A percentile compares a stretch with the other conserved stretches of the same genome.
Conservation (phyloP, 2,888 invertebrate genomes). For the Uloborus plumipes region DNA sequence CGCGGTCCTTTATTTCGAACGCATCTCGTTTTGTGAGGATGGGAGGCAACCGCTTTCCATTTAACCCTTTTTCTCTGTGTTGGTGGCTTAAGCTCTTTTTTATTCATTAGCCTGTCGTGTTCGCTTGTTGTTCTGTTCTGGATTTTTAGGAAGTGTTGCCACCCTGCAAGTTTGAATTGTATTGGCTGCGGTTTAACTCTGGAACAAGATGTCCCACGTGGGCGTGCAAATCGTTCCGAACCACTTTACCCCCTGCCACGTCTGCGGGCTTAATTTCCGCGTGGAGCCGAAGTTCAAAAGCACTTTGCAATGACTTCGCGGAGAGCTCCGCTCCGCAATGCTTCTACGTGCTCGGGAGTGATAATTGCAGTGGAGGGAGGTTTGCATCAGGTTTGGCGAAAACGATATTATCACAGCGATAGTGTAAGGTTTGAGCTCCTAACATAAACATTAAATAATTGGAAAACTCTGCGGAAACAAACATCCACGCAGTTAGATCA, state of each 20-base stretch:
- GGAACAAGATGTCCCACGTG: not conserved
- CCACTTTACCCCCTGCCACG: not conserved
- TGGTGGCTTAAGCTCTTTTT: constrained; percentile 64
- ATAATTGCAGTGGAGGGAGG: too few relatives aligned
- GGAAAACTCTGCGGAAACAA: too few relatives aligned
- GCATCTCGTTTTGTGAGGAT: constrained; percentile 4
- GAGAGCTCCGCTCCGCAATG: too few relatives aligned
- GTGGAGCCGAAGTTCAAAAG: too few relatives aligned
- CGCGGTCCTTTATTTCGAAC: constrained; percentile 19
- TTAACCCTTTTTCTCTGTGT: constrained; percentile 53
- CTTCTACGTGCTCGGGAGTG: too few relatives aligned
- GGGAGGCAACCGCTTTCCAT: constrained; percentile 34
- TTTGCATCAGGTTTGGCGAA: too few relatives aligned
- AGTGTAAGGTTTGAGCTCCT: too few relatives aligned
- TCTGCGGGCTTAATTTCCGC: too few relatives aligned
- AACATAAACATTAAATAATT: too few relatives aligned
- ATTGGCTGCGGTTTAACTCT: constrained; percentile 30
- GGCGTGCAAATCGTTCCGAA: constrained; percentile 23
- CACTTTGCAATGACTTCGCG: too few relatives aligned
- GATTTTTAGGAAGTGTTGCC: constrained; percentile 41
- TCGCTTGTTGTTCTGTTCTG: constrained; percentile 45
- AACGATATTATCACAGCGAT: too few relatives aligned
- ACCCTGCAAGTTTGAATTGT: constrained; percentile 52
- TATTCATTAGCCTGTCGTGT: constrained; percentile 58
- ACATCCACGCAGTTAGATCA: too few relatives aligned